Conservation (phyloP, 2,888 invertebrate species). For the Watsonalla binaria region DNA sequence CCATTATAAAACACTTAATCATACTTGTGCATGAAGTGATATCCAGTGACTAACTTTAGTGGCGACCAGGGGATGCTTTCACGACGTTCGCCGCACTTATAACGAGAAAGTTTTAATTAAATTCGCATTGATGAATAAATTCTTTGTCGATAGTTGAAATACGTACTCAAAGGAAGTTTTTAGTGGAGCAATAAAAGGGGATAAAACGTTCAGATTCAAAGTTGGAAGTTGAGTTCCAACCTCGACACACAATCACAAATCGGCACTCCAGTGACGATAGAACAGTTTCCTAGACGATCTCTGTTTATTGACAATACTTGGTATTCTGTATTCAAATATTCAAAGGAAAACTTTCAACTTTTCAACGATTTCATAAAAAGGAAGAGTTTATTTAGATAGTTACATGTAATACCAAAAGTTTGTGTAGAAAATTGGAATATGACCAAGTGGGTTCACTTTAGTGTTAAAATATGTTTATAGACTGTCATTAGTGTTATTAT, state of each 20-base stretch:
- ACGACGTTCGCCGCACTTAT: neutral
- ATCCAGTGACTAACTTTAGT: neutral
- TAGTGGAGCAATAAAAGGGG: neutral
- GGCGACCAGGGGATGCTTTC: neutral
- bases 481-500: no score
- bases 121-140: neutral
- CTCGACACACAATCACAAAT: neutral
- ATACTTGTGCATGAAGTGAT: neutral
- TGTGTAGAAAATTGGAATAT: no score
- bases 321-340: no score
- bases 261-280: neutral
- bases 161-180: neutral
- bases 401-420: no score
- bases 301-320: neutral
- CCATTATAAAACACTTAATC: neutral
- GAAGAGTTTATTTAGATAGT: no score
- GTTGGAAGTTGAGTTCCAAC: neutral
- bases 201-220: neutral
- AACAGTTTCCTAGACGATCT: neutral
- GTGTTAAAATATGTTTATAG: no score
- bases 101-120: neutral
- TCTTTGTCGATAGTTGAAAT: neutral
- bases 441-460: no score
- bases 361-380: no score
- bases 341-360: no score